Conservation (phyloP, 2,888 invertebrate genomes). For the Melieria crassipennis region DNA sequence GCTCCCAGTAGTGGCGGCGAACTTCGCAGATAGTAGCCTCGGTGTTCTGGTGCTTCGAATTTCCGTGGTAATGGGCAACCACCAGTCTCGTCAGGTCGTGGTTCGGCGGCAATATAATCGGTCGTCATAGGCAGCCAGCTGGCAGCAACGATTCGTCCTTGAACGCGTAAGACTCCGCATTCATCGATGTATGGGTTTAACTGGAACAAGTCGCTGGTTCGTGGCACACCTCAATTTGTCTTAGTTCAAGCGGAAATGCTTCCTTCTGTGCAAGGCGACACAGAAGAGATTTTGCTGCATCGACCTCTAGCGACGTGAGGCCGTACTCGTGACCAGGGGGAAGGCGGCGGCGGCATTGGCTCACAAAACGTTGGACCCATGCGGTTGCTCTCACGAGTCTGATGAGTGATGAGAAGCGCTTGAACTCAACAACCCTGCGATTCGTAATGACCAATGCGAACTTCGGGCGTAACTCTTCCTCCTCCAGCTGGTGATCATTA, state of each 20-base stretch:
- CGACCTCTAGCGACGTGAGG: conserved; percentile 4
- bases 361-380: background rate
- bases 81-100: conserved; percentile 21
- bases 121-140: conserved; percentile 27
- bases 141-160: conserved; percentile 21
- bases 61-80: conserved; percentile 6
- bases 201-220: conserved; percentile 6
- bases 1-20: background rate
- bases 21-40: conserved; percentile 19
- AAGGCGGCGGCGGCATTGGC: background rate
- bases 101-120: conserved; percentile 24
- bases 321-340: background rate
- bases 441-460: background rate
- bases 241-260: background rate
- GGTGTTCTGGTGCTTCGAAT: conserved; percentile 31
- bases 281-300: background rate
- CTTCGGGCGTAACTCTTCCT: background rate
- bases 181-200: conserved; percentile 32
- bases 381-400: background rate
- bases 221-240: background rate
- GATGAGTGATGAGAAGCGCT: background rate
- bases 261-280: background rate
- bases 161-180: conserved; percentile 25
- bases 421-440: background rate
- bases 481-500: background rate